Percentiles rank a stretch among this genome's conserved stretches.
Evolutionary conservation across 1,140 invertebrate genomes (phyloP).

Genomic region (Acyrthosiphon pisum): DNA sequence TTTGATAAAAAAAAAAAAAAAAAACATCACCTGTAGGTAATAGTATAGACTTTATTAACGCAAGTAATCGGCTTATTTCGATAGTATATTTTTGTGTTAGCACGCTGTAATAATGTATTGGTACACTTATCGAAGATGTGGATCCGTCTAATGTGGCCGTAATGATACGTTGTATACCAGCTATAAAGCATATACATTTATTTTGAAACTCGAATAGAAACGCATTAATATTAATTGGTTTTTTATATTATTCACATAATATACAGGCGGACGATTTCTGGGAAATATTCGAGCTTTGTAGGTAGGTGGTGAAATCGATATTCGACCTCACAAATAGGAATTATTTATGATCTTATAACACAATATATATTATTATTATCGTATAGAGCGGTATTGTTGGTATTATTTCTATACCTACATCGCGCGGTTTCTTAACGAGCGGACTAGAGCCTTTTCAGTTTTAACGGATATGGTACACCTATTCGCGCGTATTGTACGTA

Average conservation of each 20-base stretch:
- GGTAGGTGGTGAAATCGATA: neutral
- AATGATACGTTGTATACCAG: neutral
- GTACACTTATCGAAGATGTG: conserved; percentile 4
- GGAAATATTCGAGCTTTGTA: neutral
- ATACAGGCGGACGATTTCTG: neutral
- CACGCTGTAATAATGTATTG: neutral
- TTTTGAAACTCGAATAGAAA: neutral
- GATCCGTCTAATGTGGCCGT: neutral
- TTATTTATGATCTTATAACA: neutral
- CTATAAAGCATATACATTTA: neutral
- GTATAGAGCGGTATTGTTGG: neutral
- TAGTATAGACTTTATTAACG: neutral
- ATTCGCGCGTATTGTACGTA: neutral
- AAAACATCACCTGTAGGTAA: neutral
- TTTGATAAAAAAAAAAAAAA: neutral
- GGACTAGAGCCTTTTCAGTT: neutral
- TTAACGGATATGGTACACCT: neutral
- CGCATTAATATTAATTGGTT: neutral
- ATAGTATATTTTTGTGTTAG: neutral
- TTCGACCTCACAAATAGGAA: neutral
- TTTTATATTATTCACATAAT: neutral
- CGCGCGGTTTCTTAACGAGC: neutral
- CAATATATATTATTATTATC: neutral
- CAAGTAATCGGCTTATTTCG: neutral
- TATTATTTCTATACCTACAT: neutral